A percentile compares a stretch with the other conserved stretches of the same genome.
Conservation (phyloP, 1,140 invertebrate genomes). For the Drosophila setifemur region DNA sequence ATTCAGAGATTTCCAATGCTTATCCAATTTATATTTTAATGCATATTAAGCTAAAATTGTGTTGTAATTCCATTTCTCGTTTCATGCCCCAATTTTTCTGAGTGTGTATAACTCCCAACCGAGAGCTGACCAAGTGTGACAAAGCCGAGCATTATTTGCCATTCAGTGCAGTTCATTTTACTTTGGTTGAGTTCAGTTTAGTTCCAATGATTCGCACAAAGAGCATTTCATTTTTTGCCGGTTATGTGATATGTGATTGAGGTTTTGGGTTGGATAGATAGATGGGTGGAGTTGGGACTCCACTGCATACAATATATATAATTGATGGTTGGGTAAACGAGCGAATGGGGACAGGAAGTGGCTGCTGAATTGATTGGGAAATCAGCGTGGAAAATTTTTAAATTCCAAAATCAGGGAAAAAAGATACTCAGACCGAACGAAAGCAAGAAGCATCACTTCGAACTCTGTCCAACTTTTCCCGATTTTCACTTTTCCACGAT, state of each 20-base stretch:
- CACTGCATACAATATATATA: too few species aligned
- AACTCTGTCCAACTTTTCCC: not conserved
- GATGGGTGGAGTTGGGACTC: conserved; percentile 15
- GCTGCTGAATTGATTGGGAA: conserved; percentile 1
- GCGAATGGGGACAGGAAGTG: conserved; percentile 12
- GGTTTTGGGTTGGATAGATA: not conserved
- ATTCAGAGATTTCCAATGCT: too few species aligned
- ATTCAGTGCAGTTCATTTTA: conserved; percentile 49
- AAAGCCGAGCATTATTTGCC: conserved; percentile 62
- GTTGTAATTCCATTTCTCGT: too few species aligned
- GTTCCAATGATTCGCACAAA: conserved; percentile 30
- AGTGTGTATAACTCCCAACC: not conserved
- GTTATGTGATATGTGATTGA: conserved; percentile 40
- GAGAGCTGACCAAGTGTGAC: conserved; percentile 66
- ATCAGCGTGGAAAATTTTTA: not conserved
- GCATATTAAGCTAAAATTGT: too few species aligned
- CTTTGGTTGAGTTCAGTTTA: conserved; percentile 32
- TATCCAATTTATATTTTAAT: too few species aligned
- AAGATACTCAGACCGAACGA: not conserved
- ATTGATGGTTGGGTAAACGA: conserved; percentile 22
- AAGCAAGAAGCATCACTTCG: not conserved
- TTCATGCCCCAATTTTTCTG: too few species aligned
- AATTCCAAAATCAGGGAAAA: conserved; percentile 6
- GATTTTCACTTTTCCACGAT: conserved; percentile 30
- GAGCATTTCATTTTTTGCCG: conserved; percentile 15